A percentile compares a stretch with the other conserved stretches of the same genome.
phyloP scores from a whole-genome alignment of 2,797 vertebrate species.

The Myotis planiceps region DNA sequence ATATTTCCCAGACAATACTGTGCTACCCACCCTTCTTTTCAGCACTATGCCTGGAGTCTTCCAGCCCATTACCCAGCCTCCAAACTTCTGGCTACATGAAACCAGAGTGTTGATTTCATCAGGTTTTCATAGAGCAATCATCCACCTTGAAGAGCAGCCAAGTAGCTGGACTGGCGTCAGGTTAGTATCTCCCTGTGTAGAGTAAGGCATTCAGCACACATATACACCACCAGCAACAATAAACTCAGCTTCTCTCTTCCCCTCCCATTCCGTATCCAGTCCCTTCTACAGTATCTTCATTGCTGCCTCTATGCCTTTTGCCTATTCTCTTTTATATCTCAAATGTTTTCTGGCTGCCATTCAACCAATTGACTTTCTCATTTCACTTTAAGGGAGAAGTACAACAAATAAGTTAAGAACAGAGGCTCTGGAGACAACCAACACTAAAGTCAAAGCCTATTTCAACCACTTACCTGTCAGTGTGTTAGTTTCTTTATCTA shows the following conservation, averaged over 20 bases:
- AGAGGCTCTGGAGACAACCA: background rate
- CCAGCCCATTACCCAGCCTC: background rate
- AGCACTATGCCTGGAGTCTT: background rate
- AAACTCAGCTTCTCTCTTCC: too few relatives aligned
- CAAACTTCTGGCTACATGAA: background rate
- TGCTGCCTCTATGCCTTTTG: background rate
- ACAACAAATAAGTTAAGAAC: background rate
- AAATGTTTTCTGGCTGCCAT: background rate
- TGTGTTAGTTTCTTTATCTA: background rate
- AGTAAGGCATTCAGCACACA: background rate
- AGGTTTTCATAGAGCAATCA: background rate
- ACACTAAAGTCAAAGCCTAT: background rate
- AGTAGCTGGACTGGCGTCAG: background rate
- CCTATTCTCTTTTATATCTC: background rate
- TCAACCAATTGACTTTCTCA: background rate
- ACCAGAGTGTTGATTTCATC: background rate
- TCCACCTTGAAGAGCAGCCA: background rate
- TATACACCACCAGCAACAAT: background rate
- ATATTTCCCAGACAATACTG: background rate
- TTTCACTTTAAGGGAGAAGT: background rate
- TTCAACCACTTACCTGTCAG: background rate
- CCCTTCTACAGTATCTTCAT: background rate
- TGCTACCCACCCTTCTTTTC: background rate
- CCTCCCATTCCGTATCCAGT: background rate
- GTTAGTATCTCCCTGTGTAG: background rate